A percentile compares a stretch with the other conserved stretches of the same genome.
Conservation (phyloP, 2,888 invertebrate genomes). For the Helleia helle region DNA sequence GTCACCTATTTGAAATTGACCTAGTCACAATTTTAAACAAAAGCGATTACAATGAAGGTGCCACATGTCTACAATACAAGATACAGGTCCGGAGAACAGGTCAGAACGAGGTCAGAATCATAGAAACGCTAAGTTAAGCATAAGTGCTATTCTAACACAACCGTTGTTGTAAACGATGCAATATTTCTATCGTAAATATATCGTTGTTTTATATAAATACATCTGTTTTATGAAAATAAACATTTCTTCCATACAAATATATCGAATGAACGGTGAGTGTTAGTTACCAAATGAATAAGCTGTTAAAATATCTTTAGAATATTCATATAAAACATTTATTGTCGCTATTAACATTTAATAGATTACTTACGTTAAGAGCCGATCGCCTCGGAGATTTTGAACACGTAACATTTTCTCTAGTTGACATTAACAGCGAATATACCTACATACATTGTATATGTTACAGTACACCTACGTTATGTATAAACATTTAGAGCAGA, state of each 20-base stretch:
- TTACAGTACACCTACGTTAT: constrained; percentile 33
- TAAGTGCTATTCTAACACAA: constrained; percentile 1
- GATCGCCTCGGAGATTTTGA: constrained; percentile 49
- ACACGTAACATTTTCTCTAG: constrained; percentile 47
- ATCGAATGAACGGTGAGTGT: not conserved
- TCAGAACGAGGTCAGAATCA: not conserved
- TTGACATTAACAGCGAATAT: constrained; percentile 42
- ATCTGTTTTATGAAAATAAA: constrained; percentile 7
- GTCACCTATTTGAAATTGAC: constrained; percentile 7
- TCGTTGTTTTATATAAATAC: constrained; percentile 6
- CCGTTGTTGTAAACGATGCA: constrained; percentile 4
- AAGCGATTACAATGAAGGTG: constrained; percentile 13
- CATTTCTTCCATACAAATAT: constrained; percentile 2
- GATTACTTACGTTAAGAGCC: constrained; percentile 26
- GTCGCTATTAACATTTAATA: constrained; percentile 29
- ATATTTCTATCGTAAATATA: not conserved
- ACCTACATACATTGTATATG: constrained; percentile 41
- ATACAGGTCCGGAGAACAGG: too few relatives aligned
- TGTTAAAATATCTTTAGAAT: constrained; percentile 13
- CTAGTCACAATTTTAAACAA: constrained; percentile 3
- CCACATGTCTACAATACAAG: not conserved
- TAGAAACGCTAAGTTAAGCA: not conserved
- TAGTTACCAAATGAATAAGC: not conserved
- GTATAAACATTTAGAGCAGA: constrained; percentile 64
- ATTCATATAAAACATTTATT: constrained; percentile 47